These are phyloP conservation scores for Neuroscelio doddi DNA, from an alignment of 2,888 invertebrate species.

Conservation along the genomic window DNA sequence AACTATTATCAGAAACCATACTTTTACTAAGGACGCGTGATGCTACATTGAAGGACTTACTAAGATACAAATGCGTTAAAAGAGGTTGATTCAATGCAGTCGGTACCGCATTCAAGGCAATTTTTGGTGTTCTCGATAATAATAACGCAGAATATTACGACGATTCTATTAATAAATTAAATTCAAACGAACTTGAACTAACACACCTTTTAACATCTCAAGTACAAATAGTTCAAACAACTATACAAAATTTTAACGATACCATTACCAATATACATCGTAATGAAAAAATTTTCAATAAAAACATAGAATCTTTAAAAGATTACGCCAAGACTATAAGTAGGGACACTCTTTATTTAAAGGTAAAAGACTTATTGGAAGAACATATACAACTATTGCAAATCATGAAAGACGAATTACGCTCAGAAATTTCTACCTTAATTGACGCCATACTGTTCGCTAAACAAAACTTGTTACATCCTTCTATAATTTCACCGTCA, in stretches of 20 bases:
- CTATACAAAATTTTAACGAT: conserved; percentile 53
- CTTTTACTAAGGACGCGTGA: too few relatives aligned
- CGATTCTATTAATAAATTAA: conserved; percentile 44
- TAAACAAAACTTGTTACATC: conserved; percentile 11
- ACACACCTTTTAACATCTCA: conserved; percentile 32
- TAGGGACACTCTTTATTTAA: too few relatives aligned
- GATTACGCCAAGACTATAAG: too few relatives aligned
- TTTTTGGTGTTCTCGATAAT: conserved; percentile 54
- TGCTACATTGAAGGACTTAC: conserved; percentile 14
- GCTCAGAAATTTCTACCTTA: conserved; percentile 4
- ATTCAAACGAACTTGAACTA: conserved; percentile 41
- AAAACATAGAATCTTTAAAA: too few relatives aligned
- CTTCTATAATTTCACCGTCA: conserved; percentile 9
- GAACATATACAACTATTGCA: conserved; percentile 8
- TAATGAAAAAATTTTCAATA: conserved; percentile 8
- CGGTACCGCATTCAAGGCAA: conserved; percentile 50
- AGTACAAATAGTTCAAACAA: conserved; percentile 24
- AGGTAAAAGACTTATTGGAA: conserved; percentile 4
- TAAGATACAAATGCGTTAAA: conserved; percentile 27
- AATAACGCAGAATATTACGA: conserved; percentile 52
- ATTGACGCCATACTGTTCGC: conserved; percentile 9
- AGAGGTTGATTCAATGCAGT: conserved; percentile 49
- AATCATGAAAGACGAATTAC: conserved; percentile 7
- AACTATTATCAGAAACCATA: conserved; percentile 6
- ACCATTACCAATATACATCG: conserved; percentile 13